Conservation (phyloP, 2,797 vertebrate genomes). For the Pitangus sulphuratus region DNA sequence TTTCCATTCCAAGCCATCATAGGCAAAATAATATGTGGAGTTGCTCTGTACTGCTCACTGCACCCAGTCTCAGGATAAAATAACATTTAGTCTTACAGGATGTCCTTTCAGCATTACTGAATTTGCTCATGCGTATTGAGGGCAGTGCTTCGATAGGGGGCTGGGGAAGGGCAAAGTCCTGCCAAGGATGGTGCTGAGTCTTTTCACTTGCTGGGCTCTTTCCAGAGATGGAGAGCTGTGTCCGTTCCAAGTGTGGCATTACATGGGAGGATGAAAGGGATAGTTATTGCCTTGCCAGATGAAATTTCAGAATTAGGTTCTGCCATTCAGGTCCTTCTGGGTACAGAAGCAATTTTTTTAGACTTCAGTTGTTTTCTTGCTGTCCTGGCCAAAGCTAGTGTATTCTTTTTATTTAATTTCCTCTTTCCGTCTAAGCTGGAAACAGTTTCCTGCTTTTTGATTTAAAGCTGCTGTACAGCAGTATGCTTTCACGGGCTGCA, state of each 20-base stretch:
- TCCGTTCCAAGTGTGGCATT: neutral
- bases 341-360: constrained; percentile 1
- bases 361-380: neutral
- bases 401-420: constrained; percentile 40
- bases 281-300: neutral
- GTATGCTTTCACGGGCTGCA: neutral
- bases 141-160: neutral
- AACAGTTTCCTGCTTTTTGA: constrained; percentile 32
- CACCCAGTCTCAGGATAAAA: neutral
- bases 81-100: neutral
- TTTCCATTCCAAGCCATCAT: constrained; percentile 14
- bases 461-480: constrained; percentile 19
- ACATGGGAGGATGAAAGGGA: neutral
- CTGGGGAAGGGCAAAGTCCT: neutral
- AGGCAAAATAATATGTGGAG: neutral
- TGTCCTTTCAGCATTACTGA: neutral
- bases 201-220: neutral
- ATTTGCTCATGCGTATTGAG: fast-evolving
- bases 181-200: neutral
- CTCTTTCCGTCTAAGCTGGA: neutral
- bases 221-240: neutral
- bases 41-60: neutral
- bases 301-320: neutral
- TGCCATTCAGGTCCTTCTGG: neutral
- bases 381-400: neutral